Evolutionary conservation across 1,140 invertebrate genomes (phyloP).

Genomic region (Gerris buenoi): DNA sequence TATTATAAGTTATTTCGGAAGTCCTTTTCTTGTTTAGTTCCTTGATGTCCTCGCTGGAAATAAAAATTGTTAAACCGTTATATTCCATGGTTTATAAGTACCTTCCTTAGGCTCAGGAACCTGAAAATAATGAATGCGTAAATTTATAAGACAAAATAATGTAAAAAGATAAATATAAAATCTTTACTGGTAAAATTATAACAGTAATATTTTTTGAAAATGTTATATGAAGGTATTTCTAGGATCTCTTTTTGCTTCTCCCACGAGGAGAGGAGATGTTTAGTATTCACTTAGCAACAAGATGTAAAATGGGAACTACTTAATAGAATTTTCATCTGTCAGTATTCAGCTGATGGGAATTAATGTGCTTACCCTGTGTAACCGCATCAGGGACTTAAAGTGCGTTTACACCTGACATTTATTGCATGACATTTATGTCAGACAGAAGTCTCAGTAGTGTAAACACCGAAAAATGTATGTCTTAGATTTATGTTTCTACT

Average conservation of each 20-base stretch:
- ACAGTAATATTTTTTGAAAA: background rate
- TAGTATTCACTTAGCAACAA: too few species aligned
- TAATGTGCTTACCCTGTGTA: too few species aligned
- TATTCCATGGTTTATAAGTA: constrained; percentile 1
- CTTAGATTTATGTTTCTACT: too few species aligned
- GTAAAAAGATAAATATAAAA: background rate
- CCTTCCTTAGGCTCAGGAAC: background rate
- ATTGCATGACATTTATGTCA: too few species aligned
- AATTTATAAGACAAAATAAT: background rate
- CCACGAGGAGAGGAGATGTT: background rate
- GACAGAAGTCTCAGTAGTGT: too few species aligned
- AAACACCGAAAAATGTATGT: too few species aligned
- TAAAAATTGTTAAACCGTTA: background rate
- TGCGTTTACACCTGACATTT: too few species aligned
- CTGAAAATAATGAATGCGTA: background rate
- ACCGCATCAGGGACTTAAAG: too few species aligned
- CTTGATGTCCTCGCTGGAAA: background rate
- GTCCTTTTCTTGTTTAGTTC: too few species aligned
- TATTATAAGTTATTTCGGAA: too few species aligned
- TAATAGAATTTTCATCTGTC: too few species aligned
- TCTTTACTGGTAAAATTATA: background rate
- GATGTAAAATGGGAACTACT: background rate
- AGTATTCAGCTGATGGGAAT: too few species aligned
- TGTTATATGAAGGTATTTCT: background rate
- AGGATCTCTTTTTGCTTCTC: background rate